Base-by-base conservation (phyloP, 2,797 vertebrate genomes). In the Falco concolor region DNA sequence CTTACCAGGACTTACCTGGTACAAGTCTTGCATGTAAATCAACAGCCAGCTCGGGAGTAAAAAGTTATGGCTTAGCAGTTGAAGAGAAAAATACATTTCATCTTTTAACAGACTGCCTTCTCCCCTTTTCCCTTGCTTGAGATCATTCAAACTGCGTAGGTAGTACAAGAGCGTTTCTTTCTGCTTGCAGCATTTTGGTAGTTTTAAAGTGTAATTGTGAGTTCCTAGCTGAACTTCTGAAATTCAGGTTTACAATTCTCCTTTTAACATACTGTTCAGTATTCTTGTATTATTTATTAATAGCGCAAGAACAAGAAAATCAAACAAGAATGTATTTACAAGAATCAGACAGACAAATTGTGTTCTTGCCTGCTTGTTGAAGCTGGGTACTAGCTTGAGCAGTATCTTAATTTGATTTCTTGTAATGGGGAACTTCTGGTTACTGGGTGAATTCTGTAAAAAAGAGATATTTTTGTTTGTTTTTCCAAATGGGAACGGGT, bases 131-230 rank as follows among this genome's bases (percentile, higher is more conserved):
- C 61, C 57, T 49, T 13, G 18, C 17, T 28, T 40, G 45, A 52
- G 56, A 9, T 32, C 27, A 4, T n/a, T 63, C 28, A 13, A 45
- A 23, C 19, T 13, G 40, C 7, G 0, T 9, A 3, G 6, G 1
- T 5, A 17, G 34, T 6, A 5, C 10, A 8, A 25, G 38, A 65
- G 52, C 54, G 9, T 14, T 30, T 30, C 63, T 22, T 68, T 10
- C 64, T 85, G 57, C 52, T 75, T 5, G 1, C 23, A 21, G 49
- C 15, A 4, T 10, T 28, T 38, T 30, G 40, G 4, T 64, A 45
- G 45, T 32, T 32, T 77, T 30, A 6, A 65, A 72, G 42, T 38
- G 12, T 34, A n/a, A 47, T n/a, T 23, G 19, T 45, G 19, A 20
- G 14, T 23, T 73, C 54, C 21, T 22, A 50, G 42, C 36, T 25